Conservation (phyloP, 2,113 vertebrate species). For the Epinephelus fuscoguttatus region DNA sequence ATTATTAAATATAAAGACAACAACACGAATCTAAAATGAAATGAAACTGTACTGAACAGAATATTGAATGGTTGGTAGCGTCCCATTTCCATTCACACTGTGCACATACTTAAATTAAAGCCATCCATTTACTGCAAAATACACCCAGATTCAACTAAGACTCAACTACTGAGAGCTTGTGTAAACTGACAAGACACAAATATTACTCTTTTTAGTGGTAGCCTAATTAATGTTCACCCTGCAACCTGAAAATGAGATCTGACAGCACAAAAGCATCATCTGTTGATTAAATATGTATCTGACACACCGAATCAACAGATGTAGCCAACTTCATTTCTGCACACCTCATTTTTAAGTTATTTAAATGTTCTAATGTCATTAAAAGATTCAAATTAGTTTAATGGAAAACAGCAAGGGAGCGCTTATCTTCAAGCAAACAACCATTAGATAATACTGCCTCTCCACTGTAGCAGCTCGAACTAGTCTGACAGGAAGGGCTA, state of each 20-base stretch:
- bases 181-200: neutral
- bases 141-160: neutral
- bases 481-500: neutral
- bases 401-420: neutral
- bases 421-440: neutral
- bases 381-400: neutral
- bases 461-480: neutral
- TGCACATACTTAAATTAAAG: neutral
- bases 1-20: no score
- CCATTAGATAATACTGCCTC: neutral
- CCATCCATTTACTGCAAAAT: neutral
- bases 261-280: neutral
- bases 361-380: neutral
- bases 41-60: no score
- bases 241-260: constrained; percentile 1
- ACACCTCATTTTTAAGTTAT: neutral
- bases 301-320: neutral
- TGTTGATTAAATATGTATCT: neutral
- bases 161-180: neutral
- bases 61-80: neutral
- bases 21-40: no score
- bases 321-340: neutral
- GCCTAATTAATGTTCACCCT: neutral
- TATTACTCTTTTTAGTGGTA: neutral
- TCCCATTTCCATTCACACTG: neutral